phyloP scores from a whole-genome alignment of 2,888 invertebrate genomes.

The Drosophila histrio region DNA sequence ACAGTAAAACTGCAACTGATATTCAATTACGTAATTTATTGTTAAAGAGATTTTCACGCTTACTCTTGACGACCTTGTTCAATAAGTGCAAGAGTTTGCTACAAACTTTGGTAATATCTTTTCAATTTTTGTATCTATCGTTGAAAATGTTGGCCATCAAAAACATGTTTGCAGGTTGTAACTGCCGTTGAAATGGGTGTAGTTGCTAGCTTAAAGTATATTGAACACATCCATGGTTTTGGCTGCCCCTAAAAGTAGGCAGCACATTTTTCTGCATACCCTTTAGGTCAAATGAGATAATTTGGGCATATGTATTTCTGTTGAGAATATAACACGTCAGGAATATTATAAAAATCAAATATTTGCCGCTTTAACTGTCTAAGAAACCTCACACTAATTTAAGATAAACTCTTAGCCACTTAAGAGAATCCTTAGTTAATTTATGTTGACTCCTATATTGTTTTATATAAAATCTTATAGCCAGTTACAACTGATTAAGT shows the following conservation, averaged over 20 bases:
- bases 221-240: slow-evolving; percentile 16
- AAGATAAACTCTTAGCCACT: no score
- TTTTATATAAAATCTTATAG: no score
- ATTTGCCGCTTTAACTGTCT: no score
- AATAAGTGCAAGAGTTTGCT: slow-evolving; percentile 20
- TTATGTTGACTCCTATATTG: no score
- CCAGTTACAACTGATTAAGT: no score
- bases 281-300: not conserved
- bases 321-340: not conserved
- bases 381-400: no score
- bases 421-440: no score
- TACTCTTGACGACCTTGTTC: not conserved
- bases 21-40: slow-evolving; percentile 23
- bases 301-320: not conserved
- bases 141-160: slow-evolving; percentile 2
- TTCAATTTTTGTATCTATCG: not conserved
- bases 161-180: slow-evolving; percentile 3
- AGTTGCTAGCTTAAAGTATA: slow-evolving; percentile 17
- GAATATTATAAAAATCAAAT: not conserved
- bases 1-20: slow-evolving; percentile 7
- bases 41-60: not conserved
- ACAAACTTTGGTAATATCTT: not conserved
- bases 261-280: not conserved
- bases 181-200: not conserved
- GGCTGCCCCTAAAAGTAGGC: not conserved